Conservation (phyloP, 1,140 invertebrate genomes). For the Bombus affinis region DNA sequence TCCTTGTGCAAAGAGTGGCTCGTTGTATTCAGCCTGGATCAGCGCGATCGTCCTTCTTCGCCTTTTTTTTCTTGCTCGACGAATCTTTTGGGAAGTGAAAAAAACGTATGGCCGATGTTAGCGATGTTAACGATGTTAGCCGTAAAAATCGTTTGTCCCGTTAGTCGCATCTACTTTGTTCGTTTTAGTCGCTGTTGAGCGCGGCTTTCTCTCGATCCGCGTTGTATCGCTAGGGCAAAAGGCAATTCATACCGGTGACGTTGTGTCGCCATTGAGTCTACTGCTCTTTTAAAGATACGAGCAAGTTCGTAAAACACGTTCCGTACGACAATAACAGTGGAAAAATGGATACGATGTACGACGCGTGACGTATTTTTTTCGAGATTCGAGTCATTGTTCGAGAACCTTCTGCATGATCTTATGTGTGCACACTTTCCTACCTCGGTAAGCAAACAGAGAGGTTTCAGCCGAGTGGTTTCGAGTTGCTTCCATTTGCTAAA, state of each 20-base stretch:
- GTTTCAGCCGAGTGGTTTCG: constrained; percentile 37
- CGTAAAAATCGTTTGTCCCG: not conserved
- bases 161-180: not conserved
- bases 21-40: constrained; percentile 15
- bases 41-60: not conserved
- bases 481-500: constrained; percentile 33
- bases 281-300: not conserved
- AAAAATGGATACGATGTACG: not conserved
- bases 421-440: not conserved
- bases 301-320: not conserved
- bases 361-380: not conserved
- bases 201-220: not conserved
- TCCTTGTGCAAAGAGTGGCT: constrained; percentile 5
- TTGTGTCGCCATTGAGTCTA: too few relatives aligned
- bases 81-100: not conserved
- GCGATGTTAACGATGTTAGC: too few relatives aligned
- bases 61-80: not conserved
- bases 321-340: not conserved
- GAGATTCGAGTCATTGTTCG: too few relatives aligned
- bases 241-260: too few relatives aligned
- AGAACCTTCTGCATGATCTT: not conserved
- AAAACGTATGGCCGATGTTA: too few relatives aligned
- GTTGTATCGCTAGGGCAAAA: not conserved
- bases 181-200: not conserved
- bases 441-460: constrained; percentile 1